phyloP scores from a whole-genome alignment of 2,113 vertebrate species.

The Craseonycteris thonglongyai region DNA sequence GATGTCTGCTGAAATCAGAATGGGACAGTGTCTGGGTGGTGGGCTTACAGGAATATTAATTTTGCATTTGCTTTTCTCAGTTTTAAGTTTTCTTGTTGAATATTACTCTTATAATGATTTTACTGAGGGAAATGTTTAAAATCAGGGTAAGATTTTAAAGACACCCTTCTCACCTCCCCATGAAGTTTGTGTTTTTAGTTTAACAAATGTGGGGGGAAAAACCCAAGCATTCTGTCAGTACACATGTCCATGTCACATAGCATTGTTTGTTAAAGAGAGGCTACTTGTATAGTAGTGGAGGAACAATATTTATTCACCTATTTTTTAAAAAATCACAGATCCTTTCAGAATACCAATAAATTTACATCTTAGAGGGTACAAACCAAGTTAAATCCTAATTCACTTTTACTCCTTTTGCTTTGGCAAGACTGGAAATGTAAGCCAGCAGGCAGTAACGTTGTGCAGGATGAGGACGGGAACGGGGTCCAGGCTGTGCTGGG shows the following conservation, averaged over 20 bases:
- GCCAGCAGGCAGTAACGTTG: not conserved
- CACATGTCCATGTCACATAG: not conserved
- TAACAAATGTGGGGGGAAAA: not conserved
- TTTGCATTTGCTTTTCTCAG: not conserved
- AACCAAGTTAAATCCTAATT: not conserved
- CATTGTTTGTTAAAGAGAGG: not conserved
- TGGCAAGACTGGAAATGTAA: not conserved
- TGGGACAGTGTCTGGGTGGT: not conserved
- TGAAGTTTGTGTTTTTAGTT: not conserved
- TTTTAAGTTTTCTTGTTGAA: not conserved
- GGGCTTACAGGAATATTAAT: not conserved
- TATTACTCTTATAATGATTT: not conserved
- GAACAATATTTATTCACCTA: not conserved
- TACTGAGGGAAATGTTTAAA: not conserved
- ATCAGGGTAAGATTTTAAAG: not conserved
- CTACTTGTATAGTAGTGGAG: not conserved
- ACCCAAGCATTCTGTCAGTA: not conserved
- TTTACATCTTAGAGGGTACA: not conserved
- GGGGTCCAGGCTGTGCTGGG: not conserved
- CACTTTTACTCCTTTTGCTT: conserved; percentile 14
- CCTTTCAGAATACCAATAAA: not conserved
- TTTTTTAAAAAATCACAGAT: not conserved
- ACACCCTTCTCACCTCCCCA: too few relatives aligned
- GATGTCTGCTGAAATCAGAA: not conserved
- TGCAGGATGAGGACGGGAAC: not conserved